Base-by-base conservation (phyloP, 2,113 vertebrate genomes). In the mouse (Mus musculus) region DNA sequence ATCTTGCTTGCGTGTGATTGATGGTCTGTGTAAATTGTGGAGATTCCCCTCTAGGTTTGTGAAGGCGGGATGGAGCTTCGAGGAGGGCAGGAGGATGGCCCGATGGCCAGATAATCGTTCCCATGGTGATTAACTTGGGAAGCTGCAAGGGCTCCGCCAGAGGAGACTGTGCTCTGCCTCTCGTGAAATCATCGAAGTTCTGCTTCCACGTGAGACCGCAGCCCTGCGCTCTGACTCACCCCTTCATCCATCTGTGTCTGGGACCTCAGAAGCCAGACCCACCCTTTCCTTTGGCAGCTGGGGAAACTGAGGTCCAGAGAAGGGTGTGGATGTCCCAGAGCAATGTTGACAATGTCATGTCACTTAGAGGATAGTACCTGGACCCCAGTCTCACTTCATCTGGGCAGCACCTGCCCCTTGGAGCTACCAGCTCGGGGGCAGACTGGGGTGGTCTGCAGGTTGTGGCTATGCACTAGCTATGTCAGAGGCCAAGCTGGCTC, bases 31-130 rank as follows among this genome's bases (percentile, higher is more conserved):
- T 33, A 67, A 61, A 71, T 3, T 10, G 12, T 81, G 19, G 46
- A 14, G 5, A 22, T 75, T 54, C 92, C 92, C 67, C 94, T 73
- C 61, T 65, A 92, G 93, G 87, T 20, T 88, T 61, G 63, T 81
- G n/a, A 80, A 85, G 92, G n/a, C 7, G 30, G 72, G 46, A 19
- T 16, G 26, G 59, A 54, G 59, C 76, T 52, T 39, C n/a, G 13
- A 12, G 52, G 91, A 77, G 24, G 85, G 49, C 36, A 19, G 9
- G 0, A 75, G 49, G 71, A 33, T 11, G 49, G 81, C 30, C 3
- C 7, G n/a, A 77, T 11, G 73, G 19, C 67, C 19, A 4, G 84
- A 42, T 33, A 67, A 54, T 19, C 1, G 0, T 22, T 49, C 89
- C 80, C 49, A 0, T 4, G 24, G 24, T 1, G 11, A 63, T 9